phyloP scores from a whole-genome alignment of 92 coral and sea anemone species.

The Epizoanthus rinbou region DNA sequence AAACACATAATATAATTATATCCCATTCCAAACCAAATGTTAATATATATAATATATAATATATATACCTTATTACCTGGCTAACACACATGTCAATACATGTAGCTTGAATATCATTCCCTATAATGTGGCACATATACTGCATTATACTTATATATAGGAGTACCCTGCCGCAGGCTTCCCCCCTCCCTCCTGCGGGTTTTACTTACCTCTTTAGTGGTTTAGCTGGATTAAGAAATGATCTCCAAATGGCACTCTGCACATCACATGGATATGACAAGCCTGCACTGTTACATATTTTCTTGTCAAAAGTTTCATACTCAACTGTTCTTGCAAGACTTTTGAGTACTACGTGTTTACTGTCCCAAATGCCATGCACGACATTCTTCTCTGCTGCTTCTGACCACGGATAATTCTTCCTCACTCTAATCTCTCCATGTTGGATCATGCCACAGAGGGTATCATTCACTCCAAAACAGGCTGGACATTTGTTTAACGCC shows the following conservation, averaged over 20 bases:
- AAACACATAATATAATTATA: too few relatives aligned
- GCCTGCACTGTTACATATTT: conserved; percentile 68
- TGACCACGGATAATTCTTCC: conserved; percentile 56
- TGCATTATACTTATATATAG: too few relatives aligned
- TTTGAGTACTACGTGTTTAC: conserved; percentile 62
- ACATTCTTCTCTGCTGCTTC: conserved; percentile 45
- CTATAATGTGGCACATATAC: too few relatives aligned
- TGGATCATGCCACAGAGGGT: conserved; percentile 62
- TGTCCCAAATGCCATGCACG: conserved; percentile 59
- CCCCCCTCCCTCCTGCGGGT: too few relatives aligned
- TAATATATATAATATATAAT: too few relatives aligned
- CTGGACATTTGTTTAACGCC: conserved; percentile 70
- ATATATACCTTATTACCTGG: too few relatives aligned
- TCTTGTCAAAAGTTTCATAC: conserved; percentile 60
- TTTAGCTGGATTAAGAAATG: conserved; percentile 65
- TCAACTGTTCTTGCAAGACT: conserved; percentile 65
- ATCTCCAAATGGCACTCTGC: conserved; percentile 53
- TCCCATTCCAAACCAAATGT: too few relatives aligned
- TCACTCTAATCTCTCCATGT: conserved; percentile 49
- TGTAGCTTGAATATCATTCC: too few relatives aligned
- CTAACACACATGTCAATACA: too few relatives aligned
- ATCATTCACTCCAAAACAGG: conserved; percentile 74
- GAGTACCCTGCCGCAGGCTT: too few relatives aligned
- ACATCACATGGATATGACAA: conserved; percentile 58
- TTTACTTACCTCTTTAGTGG: conserved; percentile 65